These are phyloP conservation scores for Barnardius zonarius DNA, from an alignment of 2,113 vertebrate species.

Conservation along the genomic window DNA sequence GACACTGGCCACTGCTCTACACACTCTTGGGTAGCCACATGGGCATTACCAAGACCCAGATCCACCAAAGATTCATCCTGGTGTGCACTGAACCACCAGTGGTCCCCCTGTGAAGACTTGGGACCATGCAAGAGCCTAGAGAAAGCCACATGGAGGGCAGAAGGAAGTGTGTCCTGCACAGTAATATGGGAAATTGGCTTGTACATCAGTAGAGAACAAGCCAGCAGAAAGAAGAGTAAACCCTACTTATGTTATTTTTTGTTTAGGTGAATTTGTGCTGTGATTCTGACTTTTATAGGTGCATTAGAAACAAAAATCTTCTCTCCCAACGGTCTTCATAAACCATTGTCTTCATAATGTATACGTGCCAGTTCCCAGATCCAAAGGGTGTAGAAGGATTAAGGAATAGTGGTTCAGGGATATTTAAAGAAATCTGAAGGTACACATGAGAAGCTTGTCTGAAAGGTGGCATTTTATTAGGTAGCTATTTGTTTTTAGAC, in stretches of 20 bases:
- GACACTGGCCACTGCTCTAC: background rate
- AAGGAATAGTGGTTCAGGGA: background rate
- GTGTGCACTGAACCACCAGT: background rate
- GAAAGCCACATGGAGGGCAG: background rate
- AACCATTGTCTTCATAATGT: background rate
- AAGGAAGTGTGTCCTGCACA: background rate
- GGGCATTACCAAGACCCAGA: background rate
- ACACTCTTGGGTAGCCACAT: background rate
- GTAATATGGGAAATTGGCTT: background rate
- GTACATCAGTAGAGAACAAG: background rate
- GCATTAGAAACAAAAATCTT: background rate
- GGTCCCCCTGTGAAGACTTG: background rate
- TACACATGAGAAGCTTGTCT: background rate
- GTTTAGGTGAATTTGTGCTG: background rate
- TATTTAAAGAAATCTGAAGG: background rate
- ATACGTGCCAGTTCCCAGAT: background rate
- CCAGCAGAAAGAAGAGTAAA: background rate
- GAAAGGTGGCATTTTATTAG: background rate
- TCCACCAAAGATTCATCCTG: background rate
- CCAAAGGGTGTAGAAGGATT: background rate
- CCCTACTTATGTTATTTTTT: background rate
- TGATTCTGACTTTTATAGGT: background rate
- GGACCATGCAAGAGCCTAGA: background rate
- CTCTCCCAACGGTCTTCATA: rapidly evolving
- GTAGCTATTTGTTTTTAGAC: background rate